Evolutionary conservation across 2,113 vertebrate genomes (phyloP).

Genomic region (Raja brachyura): DNA sequence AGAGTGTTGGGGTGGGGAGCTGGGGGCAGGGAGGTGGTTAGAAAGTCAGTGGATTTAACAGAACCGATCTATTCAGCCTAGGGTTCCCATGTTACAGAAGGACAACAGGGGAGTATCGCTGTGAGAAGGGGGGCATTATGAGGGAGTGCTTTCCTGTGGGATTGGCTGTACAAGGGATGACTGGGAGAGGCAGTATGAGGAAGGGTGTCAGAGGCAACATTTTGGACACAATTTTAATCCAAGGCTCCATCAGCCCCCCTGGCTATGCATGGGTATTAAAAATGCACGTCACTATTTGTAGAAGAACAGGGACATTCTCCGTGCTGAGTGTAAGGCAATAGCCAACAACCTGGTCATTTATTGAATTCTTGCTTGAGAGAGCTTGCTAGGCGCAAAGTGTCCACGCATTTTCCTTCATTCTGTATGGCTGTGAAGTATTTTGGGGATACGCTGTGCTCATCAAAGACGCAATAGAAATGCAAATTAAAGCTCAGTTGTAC

Average conservation of each 20-base stretch:
- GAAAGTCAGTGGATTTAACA: neutral
- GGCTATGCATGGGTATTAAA: neutral
- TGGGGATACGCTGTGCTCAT: neutral
- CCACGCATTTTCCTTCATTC: neutral
- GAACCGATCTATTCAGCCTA: neutral
- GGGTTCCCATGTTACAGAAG: neutral
- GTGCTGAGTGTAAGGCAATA: neutral
- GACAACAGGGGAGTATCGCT: no score
- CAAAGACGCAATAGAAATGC: conserved; percentile 13
- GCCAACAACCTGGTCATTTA: neutral
- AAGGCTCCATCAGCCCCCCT: neutral
- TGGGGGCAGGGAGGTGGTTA: neutral
- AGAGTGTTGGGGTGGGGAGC: no score
- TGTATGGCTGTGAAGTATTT: neutral
- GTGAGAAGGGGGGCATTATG: no score
- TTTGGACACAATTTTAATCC: neutral
- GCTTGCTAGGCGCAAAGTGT: neutral
- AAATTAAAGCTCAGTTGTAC: neutral
- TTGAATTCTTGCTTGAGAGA: neutral
- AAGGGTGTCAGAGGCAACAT: neutral
- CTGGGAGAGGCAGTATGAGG: neutral
- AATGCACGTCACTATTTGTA: neutral
- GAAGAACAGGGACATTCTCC: neutral
- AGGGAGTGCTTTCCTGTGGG: no score
- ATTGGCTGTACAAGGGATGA: no score